phyloP scores from a whole-genome alignment of 2,797 vertebrate species.

The Silurus lanzhouensis region DNA sequence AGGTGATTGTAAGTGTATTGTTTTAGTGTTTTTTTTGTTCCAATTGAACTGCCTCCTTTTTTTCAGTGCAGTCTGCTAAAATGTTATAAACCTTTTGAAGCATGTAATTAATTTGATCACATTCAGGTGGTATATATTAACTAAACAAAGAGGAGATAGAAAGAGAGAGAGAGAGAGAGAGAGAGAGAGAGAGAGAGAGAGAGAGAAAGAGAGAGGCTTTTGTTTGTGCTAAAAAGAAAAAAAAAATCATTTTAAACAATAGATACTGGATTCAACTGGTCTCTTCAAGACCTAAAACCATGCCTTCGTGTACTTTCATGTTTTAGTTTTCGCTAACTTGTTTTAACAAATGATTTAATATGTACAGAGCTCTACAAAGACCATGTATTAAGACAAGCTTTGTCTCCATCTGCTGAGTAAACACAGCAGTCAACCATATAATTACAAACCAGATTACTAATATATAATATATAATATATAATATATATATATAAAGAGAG shows the following conservation, averaged over 20 bases:
- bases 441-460: neutral
- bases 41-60: no score
- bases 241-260: no score
- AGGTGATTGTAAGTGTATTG: no score
- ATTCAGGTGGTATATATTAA: neutral
- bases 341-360: neutral
- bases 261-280: neutral
- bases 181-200: neutral
- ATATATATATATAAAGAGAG: no score
- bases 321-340: no score
- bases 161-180: neutral
- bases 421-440: neutral
- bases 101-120: neutral
- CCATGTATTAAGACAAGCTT: neutral
- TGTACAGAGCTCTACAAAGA: neutral
- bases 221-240: neutral
- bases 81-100: neutral
- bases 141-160: neutral
- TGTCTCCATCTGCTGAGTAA: constrained; percentile 27
- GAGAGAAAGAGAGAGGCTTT: neutral
- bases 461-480: no score
- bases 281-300: neutral
- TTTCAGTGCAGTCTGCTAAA: no score
- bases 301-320: no score
- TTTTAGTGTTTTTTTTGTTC: no score